Evolutionary conservation across 1,140 invertebrate species (phyloP), one percentile per base, ranked within the genome.

Genomic region (Oreohelix idahoensis): DNA sequence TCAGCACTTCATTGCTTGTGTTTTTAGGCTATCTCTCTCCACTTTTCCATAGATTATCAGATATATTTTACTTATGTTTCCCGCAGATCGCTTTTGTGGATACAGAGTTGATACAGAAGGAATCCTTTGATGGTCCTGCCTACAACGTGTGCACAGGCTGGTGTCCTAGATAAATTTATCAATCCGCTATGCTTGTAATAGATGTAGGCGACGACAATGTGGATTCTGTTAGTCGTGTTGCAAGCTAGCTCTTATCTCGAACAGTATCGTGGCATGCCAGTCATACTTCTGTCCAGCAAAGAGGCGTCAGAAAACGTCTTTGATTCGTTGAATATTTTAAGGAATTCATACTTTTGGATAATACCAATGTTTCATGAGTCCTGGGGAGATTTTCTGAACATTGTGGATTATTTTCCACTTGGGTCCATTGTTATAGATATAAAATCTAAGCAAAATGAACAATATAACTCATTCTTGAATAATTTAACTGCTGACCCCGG

Each of bases 111-210:
- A 70, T 58, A 36, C 42, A 51, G n/a, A 32, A 26, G 13, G 42
- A 2, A 45, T 17, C 38, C 11, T 75, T 29, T 36, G 17, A 53
- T 36, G 49, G 42, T 36, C 75, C 29, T 4, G 1, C 69, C 15
- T 38, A 26, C 49, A 73, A 17, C 17, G 26, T 20, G 36, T 84
- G 80, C 70, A 74, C 23, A 17, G 39, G 45, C n/a, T 82, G 79
- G 85, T 83, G 75, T 35, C 85, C 87, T 23, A 58, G 49, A 26
- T 17, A 45, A 76, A 77, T 32, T 58, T 83, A 45, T 1, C 5
- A 76, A 75, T 45, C 87, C 89, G 23, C 29, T 32, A 13, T 80
- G 5, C 88, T 88, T 66, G 20, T 89, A 5, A n/a, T 85, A 4
- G 70, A 85, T 69, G 17, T 58, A 4, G 78, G 76, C 1, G 29